Evolutionary conservation across 2,888 invertebrate species (phyloP).

Genomic region (Acronicta aceris): DNA sequence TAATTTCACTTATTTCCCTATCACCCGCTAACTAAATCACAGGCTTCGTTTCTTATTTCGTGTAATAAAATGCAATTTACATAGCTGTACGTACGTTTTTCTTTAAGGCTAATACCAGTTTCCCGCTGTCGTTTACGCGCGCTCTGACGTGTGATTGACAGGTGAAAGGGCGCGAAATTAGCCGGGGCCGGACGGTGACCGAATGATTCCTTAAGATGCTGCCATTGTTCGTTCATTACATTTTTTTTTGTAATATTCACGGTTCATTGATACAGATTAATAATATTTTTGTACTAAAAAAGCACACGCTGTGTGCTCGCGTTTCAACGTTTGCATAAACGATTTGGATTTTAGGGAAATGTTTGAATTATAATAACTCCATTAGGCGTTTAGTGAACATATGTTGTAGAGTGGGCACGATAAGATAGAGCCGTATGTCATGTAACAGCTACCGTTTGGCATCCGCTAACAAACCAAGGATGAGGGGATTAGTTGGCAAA

Average conservation of each 20-base stretch:
- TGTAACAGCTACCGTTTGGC: slow-evolving; percentile 86
- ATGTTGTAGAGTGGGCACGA: slow-evolving; percentile 85
- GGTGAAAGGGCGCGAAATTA: slow-evolving; percentile 87
- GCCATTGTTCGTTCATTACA: slow-evolving; percentile 66
- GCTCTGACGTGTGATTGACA: slow-evolving; percentile 84
- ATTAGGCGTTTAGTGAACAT: slow-evolving; percentile 83
- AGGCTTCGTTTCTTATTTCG: slow-evolving; percentile 72
- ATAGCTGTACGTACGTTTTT: slow-evolving; percentile 58
- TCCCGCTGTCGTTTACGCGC: slow-evolving; percentile 73
- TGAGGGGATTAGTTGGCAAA: slow-evolving; percentile 83
- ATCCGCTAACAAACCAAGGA: slow-evolving; percentile 80
- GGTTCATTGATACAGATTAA: slow-evolving; percentile 57
- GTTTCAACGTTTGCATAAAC: slow-evolving; percentile 67
- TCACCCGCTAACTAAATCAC: slow-evolving; percentile 70
- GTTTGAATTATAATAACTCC: slow-evolving; percentile 83
- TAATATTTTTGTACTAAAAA: slow-evolving; percentile 43
- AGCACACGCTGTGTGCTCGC: slow-evolving; percentile 75
- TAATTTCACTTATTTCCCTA: slow-evolving; percentile 65
- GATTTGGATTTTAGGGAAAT: slow-evolving; percentile 80
- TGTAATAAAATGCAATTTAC: slow-evolving; percentile 61
- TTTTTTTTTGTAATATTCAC: too few relatives aligned
- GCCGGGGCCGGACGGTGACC: slow-evolving; percentile 65
- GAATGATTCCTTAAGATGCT: slow-evolving; percentile 53
- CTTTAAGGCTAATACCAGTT: slow-evolving; percentile 61
- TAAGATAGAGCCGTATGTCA: slow-evolving; percentile 89